A percentile compares a stretch with the other conserved stretches of the same genome.
These are phyloP conservation scores for Willisornis vidua DNA, from an alignment of 2,113 vertebrate species.

Conservation along the genomic window DNA sequence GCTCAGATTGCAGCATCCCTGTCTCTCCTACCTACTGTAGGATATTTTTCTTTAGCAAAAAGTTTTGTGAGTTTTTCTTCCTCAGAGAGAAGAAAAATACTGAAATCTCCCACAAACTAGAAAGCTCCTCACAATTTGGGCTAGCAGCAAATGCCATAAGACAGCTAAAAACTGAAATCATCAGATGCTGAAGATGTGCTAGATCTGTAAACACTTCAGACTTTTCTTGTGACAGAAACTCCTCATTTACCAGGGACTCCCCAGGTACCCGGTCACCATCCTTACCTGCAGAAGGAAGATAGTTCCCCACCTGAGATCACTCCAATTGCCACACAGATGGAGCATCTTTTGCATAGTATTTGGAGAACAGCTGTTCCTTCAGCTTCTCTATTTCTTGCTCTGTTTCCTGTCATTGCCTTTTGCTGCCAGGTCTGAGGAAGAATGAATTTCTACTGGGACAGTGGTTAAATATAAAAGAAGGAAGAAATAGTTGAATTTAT, in stretches of 20 bases:
- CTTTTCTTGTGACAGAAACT: not conserved
- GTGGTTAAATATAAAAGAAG: not conserved
- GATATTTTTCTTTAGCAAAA: not conserved
- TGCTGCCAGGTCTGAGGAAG: not conserved
- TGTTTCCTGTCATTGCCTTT: not conserved
- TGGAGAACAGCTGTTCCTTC: not conserved
- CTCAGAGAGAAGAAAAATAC: not conserved
- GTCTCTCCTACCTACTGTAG: not conserved
- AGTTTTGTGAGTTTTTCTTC: not conserved
- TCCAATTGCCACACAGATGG: not conserved
- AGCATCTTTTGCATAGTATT: not conserved
- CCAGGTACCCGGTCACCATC: accelerated
- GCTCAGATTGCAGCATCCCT: not conserved
- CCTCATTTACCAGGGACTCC: accelerated
- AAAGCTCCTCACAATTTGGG: not conserved
- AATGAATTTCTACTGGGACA: not conserved
- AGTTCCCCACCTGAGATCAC: not conserved
- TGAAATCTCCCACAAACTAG: not conserved
- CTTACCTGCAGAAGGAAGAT: not conserved
- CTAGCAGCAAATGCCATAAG: not conserved
- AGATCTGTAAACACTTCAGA: not conserved
- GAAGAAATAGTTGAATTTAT: not conserved
- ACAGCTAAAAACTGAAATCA: not conserved
- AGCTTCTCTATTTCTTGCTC: not conserved
- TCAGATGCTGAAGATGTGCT: not conserved